Conservation (phyloP, 2,113 vertebrate genomes). For the Cyanoramphus novaezelandiae region DNA sequence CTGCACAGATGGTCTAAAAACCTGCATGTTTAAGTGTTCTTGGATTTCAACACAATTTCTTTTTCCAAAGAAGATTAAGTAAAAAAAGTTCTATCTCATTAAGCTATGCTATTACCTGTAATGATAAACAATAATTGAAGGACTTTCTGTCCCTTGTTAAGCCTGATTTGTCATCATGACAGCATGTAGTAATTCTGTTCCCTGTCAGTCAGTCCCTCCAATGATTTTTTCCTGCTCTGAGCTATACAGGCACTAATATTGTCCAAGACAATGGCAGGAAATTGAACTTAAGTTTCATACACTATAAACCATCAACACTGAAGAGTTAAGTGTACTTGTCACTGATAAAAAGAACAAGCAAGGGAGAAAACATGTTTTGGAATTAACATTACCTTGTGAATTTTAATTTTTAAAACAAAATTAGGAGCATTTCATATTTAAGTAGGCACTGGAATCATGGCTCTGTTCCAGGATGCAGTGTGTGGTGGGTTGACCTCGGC, state of each 20-base stretch:
- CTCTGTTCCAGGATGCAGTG: not conserved
- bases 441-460: not conserved
- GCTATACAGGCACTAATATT: not conserved
- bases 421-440: not conserved
- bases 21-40: not conserved
- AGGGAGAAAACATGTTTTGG: not conserved
- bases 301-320: not conserved
- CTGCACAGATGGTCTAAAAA: constrained; percentile 12
- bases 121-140: not conserved
- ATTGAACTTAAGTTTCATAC: not conserved
- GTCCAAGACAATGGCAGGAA: not conserved
- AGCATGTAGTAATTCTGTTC: not conserved
- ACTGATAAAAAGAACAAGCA: not conserved
- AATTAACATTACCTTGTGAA: not conserved
- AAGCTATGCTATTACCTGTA: not conserved
- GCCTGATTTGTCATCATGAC: not conserved
- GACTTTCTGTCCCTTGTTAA: not conserved
- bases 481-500: not conserved
- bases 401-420: not conserved
- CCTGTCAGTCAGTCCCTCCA: not conserved
- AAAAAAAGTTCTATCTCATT: not conserved
- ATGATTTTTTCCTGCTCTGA: not conserved
- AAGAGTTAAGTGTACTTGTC: not conserved
- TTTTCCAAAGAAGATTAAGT: not conserved
- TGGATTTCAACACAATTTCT: not conserved